These are phyloP conservation scores for Addax nasomaculatus DNA, from an alignment of 2,113 vertebrate genomes.

Conservation along the genomic window DNA sequence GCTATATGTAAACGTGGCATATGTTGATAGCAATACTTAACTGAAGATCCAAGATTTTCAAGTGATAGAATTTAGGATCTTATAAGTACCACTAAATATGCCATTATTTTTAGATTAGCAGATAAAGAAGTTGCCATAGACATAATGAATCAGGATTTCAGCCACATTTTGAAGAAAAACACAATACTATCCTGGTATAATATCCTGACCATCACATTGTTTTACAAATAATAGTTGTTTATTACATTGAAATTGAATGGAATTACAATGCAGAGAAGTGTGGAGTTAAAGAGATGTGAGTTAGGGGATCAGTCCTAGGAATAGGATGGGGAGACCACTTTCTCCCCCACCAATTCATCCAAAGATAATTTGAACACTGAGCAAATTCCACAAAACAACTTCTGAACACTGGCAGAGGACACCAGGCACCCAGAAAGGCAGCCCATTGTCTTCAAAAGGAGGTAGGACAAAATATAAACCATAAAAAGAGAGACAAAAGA, in stretches of 20 bases:
- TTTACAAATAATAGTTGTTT: background rate
- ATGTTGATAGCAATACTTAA: background rate
- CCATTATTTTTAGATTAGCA: background rate
- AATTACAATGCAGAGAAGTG: background rate
- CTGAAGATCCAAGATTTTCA: background rate
- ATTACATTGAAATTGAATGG: background rate
- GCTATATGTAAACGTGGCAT: background rate
- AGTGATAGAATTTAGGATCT: background rate
- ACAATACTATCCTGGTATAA: background rate
- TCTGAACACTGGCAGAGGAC: background rate
- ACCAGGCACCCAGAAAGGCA: background rate
- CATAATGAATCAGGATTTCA: background rate
- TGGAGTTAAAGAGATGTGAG: background rate
- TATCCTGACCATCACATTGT: background rate
- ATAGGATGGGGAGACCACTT: background rate
- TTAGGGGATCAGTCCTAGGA: background rate
- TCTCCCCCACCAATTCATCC: background rate
- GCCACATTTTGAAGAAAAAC: background rate
- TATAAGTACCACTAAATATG: background rate
- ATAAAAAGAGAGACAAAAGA: background rate
- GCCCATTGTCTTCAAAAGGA: background rate
- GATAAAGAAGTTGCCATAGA: background rate
- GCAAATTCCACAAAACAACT: background rate
- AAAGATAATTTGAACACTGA: background rate
- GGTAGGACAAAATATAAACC: background rate